A percentile compares a stretch with the other conserved stretches of the same genome.
These are phyloP conservation scores for Phoxinus dragarum DNA, from an alignment of 2,797 vertebrate species.

Conservation along the genomic window DNA sequence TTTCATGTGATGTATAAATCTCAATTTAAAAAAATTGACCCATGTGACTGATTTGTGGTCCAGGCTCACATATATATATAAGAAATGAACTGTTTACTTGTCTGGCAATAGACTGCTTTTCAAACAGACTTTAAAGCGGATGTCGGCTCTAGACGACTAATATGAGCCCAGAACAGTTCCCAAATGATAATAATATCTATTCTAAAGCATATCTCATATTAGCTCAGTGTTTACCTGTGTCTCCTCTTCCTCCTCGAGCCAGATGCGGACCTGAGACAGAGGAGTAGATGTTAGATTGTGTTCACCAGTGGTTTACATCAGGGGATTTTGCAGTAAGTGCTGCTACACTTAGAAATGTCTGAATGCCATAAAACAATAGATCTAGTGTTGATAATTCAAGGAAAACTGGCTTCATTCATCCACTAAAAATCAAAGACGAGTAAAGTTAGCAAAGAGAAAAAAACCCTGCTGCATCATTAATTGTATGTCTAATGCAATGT, in stretches of 20 bases:
- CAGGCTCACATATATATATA: background rate
- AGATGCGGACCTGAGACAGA: slow-evolving; percentile 86
- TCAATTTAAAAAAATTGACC: too few relatives aligned
- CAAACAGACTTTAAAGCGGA: background rate
- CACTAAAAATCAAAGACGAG: background rate
- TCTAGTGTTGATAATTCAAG: background rate
- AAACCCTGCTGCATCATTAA: background rate
- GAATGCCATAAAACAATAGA: background rate
- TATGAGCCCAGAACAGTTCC: background rate
- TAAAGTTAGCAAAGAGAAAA: background rate
- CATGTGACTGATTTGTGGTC: too few relatives aligned
- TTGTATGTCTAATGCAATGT: background rate
- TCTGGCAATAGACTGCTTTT: background rate
- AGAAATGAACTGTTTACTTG: background rate
- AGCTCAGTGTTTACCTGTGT: slow-evolving; percentile 84
- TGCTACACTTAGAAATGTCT: background rate
- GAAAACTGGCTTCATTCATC: background rate
- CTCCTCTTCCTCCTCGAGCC: slow-evolving; percentile 91
- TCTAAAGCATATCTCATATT: too few relatives aligned
- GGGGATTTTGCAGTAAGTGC: background rate
- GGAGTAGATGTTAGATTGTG: background rate
- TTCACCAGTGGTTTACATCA: slow-evolving; percentile 40
- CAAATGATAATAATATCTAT: background rate
- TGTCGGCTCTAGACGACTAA: too few relatives aligned
- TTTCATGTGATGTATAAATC: too few relatives aligned